Base-by-base conservation (phyloP, 2,113 vertebrate genomes). In the Cricetomys ansorgei region DNA sequence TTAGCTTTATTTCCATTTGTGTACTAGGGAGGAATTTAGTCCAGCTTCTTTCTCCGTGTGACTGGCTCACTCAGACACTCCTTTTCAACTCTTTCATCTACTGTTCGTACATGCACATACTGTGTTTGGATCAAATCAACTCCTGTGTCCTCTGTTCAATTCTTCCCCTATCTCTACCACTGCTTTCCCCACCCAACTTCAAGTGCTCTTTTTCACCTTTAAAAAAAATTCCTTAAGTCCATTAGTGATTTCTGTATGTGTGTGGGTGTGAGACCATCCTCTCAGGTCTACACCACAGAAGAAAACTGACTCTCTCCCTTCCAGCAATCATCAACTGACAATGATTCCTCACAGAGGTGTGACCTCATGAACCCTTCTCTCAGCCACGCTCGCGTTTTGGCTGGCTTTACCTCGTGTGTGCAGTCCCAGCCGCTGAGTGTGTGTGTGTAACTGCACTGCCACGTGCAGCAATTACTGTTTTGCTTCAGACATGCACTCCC, bases 1-100 rank as follows among this genome's bases (percentile, higher is more conserved):
- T 55, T 85, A 86, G 19, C 15, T 72, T 23, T 31, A 3, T 45
- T 5, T 65, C 23, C 9, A 27, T 64, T 59, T 76, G 15, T 91
- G 2, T 89, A 81, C 77, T 81, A 64, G 81, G 70, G 93, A 91
- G 25, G 62, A 1, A 70, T 55, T 72, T 85, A 62, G 19, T 85
- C 13, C 64, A 50, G 23, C 57, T 89, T 95, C 3, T 92, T 87
- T 80, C 64, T 92, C 34, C 92, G 23, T 75, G 70, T 57, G 81
- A 67, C 37, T 94, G 85, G 75, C 21, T 94, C 95, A 43, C 40
- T 94, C 29, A 90, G 79, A 25, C 45, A 77, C 67, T 83, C 25
- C n/a, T 62, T 70, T n/a, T 70, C 40, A 70, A 70, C 19, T 70
- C 19, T 40, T 70, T 70, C 37, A 19, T n/a, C n/a, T 7, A 70